These are phyloP conservation scores for Tiphia femorata DNA, from an alignment of 2,888 invertebrate species.

Conservation along the genomic window DNA sequence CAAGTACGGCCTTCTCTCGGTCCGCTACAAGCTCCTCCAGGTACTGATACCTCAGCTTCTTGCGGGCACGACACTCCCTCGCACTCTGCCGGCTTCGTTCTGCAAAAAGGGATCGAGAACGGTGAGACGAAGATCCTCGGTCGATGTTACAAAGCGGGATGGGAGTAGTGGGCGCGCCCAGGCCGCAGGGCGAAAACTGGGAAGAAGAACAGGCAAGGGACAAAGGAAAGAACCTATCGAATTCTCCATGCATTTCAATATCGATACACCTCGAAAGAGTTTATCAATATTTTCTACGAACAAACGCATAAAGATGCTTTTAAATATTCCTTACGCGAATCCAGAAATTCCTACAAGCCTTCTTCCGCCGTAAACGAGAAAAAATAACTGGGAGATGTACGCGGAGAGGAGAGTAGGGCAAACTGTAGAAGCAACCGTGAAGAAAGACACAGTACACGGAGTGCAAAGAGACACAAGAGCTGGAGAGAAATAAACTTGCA, in stretches of 20 bases:
- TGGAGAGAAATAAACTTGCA: too few relatives aligned
- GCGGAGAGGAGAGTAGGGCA: neutral
- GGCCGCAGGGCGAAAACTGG: neutral
- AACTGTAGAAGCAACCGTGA: too few relatives aligned
- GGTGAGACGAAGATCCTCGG: neutral
- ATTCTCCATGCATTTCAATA: too few relatives aligned
- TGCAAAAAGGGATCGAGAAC: conserved; percentile 65
- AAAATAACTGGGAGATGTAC: neutral
- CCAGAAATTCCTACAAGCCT: too few relatives aligned
- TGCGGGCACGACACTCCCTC: conserved; percentile 95
- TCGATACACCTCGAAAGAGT: too few relatives aligned
- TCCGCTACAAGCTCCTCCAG: conserved; percentile 94
- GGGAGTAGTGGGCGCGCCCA: neutral
- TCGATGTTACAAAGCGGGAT: neutral
- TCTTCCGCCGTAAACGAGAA: too few relatives aligned
- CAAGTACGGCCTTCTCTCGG: conserved; percentile 91
- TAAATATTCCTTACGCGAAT: too few relatives aligned
- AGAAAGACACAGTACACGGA: too few relatives aligned
- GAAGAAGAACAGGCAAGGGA: neutral
- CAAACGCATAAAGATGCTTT: too few relatives aligned
- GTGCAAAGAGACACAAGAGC: too few relatives aligned
- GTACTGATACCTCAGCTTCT: conserved; percentile 97
- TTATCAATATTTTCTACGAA: too few relatives aligned
- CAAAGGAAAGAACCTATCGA: neutral
- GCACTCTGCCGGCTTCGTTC: conserved; percentile 98